A percentile compares a stretch with the other conserved stretches of the same genome.
These are phyloP conservation scores for Cancer borealis DNA, from an alignment of 2,888 invertebrate genomes.

Conservation along the genomic window DNA sequence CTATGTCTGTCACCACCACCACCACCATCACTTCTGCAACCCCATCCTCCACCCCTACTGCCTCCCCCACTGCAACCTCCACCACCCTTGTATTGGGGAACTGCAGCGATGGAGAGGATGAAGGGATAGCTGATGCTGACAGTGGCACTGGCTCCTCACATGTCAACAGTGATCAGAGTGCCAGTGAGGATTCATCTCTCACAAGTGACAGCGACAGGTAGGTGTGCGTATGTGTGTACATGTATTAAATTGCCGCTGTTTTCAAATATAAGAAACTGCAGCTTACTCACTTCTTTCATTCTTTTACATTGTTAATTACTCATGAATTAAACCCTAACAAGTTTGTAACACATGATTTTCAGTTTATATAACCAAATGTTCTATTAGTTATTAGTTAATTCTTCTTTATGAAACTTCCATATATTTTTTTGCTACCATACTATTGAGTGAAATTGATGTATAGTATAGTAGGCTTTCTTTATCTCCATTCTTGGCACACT, in stretches of 20 bases:
- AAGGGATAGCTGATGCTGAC: constrained; percentile 70
- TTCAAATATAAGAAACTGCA: no score
- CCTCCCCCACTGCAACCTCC: constrained; percentile 50
- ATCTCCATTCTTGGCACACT: no score
- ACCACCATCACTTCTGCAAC: constrained; percentile 44
- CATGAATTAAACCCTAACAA: no score
- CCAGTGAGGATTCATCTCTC: constrained; percentile 88
- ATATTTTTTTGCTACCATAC: no score
- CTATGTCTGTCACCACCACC: constrained; percentile 6
- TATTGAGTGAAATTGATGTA: no score
- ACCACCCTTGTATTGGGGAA: constrained; percentile 48
- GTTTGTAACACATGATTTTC: no score
- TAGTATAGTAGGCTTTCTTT: no score
- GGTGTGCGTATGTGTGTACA: not conserved
- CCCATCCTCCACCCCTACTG: constrained; percentile 58
- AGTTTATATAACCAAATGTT: no score
- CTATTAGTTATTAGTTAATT: no score
- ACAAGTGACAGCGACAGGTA: constrained; percentile 85
- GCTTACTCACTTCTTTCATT: no score
- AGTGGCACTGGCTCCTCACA: constrained; percentile 71
- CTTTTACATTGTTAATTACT: no score
- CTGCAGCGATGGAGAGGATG: constrained; percentile 76
- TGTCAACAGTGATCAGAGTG: constrained; percentile 83
- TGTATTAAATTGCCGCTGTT: not conserved
- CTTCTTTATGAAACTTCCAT: no score